Base-by-base conservation (phyloP, 1,140 invertebrate species). In the Zaprionus camerounensis region DNA sequence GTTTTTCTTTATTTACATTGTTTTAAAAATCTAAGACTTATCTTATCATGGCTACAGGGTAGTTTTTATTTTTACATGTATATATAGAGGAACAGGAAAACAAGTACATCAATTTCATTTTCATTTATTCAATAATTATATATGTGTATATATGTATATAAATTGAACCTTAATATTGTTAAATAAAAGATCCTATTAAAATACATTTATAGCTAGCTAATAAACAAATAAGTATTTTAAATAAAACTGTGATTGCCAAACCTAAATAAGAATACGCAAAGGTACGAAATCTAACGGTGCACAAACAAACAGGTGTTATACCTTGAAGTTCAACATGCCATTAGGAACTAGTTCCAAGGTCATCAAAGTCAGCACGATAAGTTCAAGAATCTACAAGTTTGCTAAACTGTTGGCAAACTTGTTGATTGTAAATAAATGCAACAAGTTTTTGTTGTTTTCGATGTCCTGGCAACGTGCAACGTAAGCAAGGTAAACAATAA, bases 391-490 rank as follows among this genome's bases (percentile, higher is more conserved):
- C 59, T 9, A 62, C 71, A 69, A 74, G 66, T 62, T 56, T 46
- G 63, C 15, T 15, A 44, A 38, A 44, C 7, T 5, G 46, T 51
- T 51, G 20, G 3, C 9, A 12, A 13, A 87, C 83, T 80, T 86
- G 83, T 86, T 88, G 84, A 70, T 2, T 56, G 38, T 12, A 31
- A 26, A n/a, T 36, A 31, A 2, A 13, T 68, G 78, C 84, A 87
- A 90, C 84, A 87, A 66, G 81, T 79, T 13, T 76, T 7, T 51
- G 46, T 51, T 51, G 20, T 24, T 22, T 22, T 51, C 11, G 56
- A 71, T 79, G 78, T 68, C 84, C 68, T 88, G 64, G 85, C 85
- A 88, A 88, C 84, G 55, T 46, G 17, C 65, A 49, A 6, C 38
- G 20, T 22, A 13, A 12, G 12, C 46, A 22, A 24, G 20, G 66